Conservation (phyloP, 2,113 vertebrate species). For the Tragelaphus buxtoni region DNA sequence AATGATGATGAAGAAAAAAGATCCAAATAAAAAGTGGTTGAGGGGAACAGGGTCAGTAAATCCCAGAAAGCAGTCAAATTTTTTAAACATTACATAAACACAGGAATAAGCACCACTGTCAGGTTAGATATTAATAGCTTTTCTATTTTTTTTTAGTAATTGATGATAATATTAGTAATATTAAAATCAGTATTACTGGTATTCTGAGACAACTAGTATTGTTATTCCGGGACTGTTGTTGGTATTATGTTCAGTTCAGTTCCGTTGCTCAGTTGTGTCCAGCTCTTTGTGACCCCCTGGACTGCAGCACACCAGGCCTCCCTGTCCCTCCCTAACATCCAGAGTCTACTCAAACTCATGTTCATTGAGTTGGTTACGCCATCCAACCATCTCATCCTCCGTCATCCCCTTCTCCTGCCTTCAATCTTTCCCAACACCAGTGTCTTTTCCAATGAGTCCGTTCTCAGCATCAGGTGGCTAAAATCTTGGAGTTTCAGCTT, state of each 20-base stretch:
- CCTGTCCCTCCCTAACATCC: background rate
- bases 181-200: background rate
- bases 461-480: background rate
- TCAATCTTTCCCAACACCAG: background rate
- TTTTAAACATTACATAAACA: background rate
- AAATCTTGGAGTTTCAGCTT: background rate
- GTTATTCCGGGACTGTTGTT: background rate
- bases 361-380: background rate
- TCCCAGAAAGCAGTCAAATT: background rate
- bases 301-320: background rate
- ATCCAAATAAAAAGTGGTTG: background rate
- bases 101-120: background rate
- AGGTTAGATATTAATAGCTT: background rate
- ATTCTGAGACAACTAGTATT: background rate
- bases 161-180: background rate
- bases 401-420: background rate
- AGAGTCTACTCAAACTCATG: background rate
- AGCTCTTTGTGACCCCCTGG: background rate
- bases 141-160: background rate
- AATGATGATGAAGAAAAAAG: background rate
- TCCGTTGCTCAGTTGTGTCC: background rate
- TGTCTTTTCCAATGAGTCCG: background rate
- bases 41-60: background rate
- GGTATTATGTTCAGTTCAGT: background rate
- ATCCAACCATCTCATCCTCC: background rate